Base-by-base conservation (phyloP, 1,140 invertebrate genomes). In the Magallana gigas region DNA sequence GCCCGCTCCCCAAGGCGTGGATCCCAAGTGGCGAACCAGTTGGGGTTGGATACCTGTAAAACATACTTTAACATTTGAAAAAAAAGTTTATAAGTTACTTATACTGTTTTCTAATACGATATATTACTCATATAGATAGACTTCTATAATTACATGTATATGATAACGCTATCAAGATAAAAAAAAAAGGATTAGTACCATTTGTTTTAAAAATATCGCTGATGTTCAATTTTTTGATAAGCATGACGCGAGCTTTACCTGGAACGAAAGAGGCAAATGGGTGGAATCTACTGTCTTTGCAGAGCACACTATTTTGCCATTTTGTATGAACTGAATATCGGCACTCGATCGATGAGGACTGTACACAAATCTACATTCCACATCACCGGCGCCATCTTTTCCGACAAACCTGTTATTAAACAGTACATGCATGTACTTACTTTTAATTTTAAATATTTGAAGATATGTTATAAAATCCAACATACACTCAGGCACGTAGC, bases 1-100 rank as follows among this genome's bases (percentile, higher is more conserved):
- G 62, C 88, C 8, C 88, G 56, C 57, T 89, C 88, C 18, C 68
- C 68, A n/a, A 81, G 36, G 6, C 59, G 14, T 48, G 88, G 88
- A 18, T 84, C 83, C n/a, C 87, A 57, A 16, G 82, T 84, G 29
- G 81, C 76, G 29, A 57, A 59, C 36, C 85, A 57, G 48, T 82
- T 58, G 0, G 80, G 58, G 60, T 62, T 57, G 18, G 80, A 82
- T 56, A 87, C 85, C 85, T 87, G 23, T 76, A 7, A 29, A 76
- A 18, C 16, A 56, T 57, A 62, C 7, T 0, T 48, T 48, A 48
- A 48, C 36, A 48, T 48, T 48, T 48, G 0, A 4, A 4, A 48
- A 1, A 48, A 48, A 48, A 48, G 3, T 48, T 48, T 48, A 48
- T 2, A 36, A 48, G 36, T 48, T 48, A 48, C 36, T 48, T 2